Conservation (phyloP, 2,888 invertebrate species). For the Fissipunctia ypsillon region DNA sequence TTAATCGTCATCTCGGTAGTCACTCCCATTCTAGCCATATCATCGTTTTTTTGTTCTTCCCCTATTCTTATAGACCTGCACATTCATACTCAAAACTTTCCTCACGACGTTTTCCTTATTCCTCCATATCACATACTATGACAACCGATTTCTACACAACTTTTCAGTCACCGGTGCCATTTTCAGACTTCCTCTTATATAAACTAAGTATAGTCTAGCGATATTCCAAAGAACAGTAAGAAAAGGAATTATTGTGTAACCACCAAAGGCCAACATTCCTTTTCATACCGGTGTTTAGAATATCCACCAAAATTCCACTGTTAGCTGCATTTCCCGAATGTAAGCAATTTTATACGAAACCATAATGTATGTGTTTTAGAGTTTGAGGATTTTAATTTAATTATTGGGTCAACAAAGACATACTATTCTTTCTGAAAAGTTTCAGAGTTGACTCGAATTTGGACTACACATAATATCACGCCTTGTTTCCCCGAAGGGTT, state of each 20-base stretch:
- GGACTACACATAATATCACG: no score
- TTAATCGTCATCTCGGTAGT: not conserved
- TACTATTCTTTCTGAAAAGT: no score
- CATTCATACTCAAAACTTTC: not conserved
- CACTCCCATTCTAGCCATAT: not conserved
- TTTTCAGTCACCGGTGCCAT: not conserved
- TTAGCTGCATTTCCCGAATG: constrained; percentile 16
- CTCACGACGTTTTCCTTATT: not conserved
- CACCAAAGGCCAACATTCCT: constrained; percentile 37
- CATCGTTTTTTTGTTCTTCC: not conserved
- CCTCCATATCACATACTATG: not conserved
- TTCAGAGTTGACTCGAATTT: not conserved
- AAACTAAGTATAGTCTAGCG: not conserved
- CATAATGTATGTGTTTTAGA: constrained; percentile 6
- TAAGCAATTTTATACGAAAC: constrained; percentile 20
- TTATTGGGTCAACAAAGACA: not conserved
- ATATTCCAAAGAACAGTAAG: not conserved
- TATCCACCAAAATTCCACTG: constrained; percentile 37
- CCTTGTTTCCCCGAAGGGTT: no score
- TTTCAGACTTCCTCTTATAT: not conserved
- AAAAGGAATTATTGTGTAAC: constrained; percentile 20
- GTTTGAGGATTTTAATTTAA: not conserved
- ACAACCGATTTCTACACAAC: not conserved
- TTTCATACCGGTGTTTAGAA: constrained; percentile 27
- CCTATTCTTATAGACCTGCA: not conserved